These are phyloP conservation scores for Acanthaster planci DNA, from an alignment of 35 echinoderm and acorn worm genomes.

Conservation along the genomic window DNA sequence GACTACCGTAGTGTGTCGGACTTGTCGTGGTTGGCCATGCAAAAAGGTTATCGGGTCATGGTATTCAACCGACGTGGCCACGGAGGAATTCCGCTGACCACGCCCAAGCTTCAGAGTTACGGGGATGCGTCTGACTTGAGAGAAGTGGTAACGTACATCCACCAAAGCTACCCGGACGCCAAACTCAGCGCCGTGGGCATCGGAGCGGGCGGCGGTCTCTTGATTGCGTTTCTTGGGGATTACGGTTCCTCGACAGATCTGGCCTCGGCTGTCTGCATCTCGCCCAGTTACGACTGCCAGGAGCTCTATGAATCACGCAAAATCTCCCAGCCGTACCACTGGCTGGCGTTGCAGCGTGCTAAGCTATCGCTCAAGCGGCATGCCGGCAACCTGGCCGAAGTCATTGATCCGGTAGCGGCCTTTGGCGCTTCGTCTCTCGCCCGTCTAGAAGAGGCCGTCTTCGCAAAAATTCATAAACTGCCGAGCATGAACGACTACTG, in stretches of 20 bases:
- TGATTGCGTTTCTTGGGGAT: constrained; percentile 83
- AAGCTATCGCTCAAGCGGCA: constrained; percentile 59
- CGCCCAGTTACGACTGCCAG: constrained; percentile 77
- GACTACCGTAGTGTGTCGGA: constrained; percentile 31
- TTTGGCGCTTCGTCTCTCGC: constrained; percentile 51
- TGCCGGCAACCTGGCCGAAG: constrained; percentile 38
- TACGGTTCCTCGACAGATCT: constrained; percentile 86
- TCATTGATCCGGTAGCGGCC: constrained; percentile 65
- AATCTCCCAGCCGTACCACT: constrained; percentile 36
- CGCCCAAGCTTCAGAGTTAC: constrained; percentile 80
- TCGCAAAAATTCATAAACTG: constrained; percentile 32
- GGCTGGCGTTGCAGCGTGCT: constrained; percentile 72
- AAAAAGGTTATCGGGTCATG: constrained; percentile 62
- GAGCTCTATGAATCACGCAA: constrained; percentile 25
- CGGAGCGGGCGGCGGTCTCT: constrained; percentile 58
- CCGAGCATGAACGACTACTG: constrained; percentile 71
- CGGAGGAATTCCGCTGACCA: constrained; percentile 54
- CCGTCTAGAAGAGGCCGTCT: constrained; percentile 54
- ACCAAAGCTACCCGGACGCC: constrained; percentile 33
- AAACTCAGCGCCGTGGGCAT: constrained; percentile 59
- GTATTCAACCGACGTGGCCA: constrained; percentile 80
- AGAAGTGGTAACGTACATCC: constrained; percentile 70
- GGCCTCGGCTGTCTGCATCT: constrained; percentile 75
- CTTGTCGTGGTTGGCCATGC: constrained; percentile 44
- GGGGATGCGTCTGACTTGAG: constrained; percentile 79